phyloP scores from a whole-genome alignment of 2,797 vertebrate species.

The Okamejei kenojei region DNA sequence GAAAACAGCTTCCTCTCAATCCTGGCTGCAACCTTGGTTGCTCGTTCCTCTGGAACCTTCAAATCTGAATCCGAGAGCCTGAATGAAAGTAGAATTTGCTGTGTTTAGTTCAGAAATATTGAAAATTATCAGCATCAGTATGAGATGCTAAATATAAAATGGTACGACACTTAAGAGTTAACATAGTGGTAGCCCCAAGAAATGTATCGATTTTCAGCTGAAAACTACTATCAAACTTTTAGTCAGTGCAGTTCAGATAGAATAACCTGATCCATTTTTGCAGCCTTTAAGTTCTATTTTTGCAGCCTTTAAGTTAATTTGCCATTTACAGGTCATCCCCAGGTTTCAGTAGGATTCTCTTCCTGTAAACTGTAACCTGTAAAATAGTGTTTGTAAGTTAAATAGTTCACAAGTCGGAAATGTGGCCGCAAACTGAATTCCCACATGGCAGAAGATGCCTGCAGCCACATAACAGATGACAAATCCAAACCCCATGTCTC shows the following conservation, averaged over 20 bases:
- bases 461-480: too few species aligned
- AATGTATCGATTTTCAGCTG: not conserved
- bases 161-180: too few species aligned
- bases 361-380: too few species aligned
- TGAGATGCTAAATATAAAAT: not conserved
- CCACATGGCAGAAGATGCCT: too few species aligned
- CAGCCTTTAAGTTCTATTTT: not conserved
- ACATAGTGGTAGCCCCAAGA: too few species aligned
- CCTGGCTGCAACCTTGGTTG: slow-evolving; percentile 80
- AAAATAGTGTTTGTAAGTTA: too few species aligned
- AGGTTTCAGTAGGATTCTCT: too few species aligned
- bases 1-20: slow-evolving; percentile 91
- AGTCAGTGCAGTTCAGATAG: not conserved
- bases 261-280: not conserved
- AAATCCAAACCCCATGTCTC: too few species aligned
- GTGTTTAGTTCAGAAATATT: not conserved
- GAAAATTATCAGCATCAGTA: not conserved
- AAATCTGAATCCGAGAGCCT: slow-evolving; percentile 85
- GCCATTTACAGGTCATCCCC: not conserved
- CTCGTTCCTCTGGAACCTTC: slow-evolving; percentile 78
- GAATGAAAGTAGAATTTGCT: slow-evolving; percentile 41
- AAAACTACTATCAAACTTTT: not conserved
- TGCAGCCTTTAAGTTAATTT: not conserved
- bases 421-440: too few species aligned
- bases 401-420: too few species aligned